Conservation (phyloP, 2,888 invertebrate genomes). For the Brenthis daphne region DNA sequence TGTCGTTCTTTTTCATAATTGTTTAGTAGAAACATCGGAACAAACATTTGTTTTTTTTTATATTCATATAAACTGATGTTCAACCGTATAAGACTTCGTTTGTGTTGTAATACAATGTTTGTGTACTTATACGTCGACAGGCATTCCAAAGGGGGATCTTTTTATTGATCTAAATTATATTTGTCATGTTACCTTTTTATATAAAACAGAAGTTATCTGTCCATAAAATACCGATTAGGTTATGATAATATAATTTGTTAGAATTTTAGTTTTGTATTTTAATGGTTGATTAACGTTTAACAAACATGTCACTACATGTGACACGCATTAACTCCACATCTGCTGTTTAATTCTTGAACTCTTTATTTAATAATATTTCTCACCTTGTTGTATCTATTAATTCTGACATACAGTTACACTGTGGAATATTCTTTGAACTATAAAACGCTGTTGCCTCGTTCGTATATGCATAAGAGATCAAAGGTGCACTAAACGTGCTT, state of each 20-base stretch:
- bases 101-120: conserved; percentile 9
- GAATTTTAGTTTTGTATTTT: conserved; percentile 2
- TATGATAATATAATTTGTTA: conserved; percentile 14
- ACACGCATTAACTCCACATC: not conserved
- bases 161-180: conserved; percentile 22
- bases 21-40: too few species aligned
- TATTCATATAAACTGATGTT: not conserved
- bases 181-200: conserved; percentile 15
- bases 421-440: conserved; percentile 43
- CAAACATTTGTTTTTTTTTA: not conserved
- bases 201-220: conserved; percentile 13
- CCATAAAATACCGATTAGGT: conserved; percentile 11
- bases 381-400: conserved; percentile 9
- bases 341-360: not conserved
- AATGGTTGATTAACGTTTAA: conserved; percentile 9
- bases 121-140: conserved; percentile 5
- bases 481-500: conserved; percentile 47
- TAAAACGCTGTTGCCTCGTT: conserved; percentile 42
- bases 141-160: conserved; percentile 16
- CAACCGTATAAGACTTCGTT: conserved; percentile 6
- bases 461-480: conserved; percentile 46
- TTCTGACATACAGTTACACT: conserved; percentile 18
- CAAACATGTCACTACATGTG: too few species aligned
- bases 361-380: not conserved
- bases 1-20: not conserved